These are phyloP conservation scores for Pseudolycoriella hygida DNA, from an alignment of 2,888 invertebrate genomes.

Conservation along the genomic window DNA sequence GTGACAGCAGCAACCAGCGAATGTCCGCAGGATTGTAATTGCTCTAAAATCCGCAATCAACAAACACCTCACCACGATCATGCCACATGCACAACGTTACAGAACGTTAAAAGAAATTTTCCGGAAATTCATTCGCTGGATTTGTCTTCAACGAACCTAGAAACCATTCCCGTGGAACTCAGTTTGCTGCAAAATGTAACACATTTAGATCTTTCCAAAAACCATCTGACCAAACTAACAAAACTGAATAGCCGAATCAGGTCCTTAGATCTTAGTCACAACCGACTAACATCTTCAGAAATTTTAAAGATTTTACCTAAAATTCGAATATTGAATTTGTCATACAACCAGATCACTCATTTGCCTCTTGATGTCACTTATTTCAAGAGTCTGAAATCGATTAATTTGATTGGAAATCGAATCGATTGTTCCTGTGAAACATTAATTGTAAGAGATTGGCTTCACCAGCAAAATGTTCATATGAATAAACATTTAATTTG, in stretches of 20 bases:
- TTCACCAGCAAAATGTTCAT: constrained; percentile 35
- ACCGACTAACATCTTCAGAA: constrained; percentile 36
- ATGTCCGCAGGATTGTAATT: neutral
- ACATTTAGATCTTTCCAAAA: constrained; percentile 44
- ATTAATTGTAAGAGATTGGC: constrained; percentile 39
- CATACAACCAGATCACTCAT: constrained; percentile 39
- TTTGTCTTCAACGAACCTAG: constrained; percentile 42
- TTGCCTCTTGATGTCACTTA: constrained; percentile 39
- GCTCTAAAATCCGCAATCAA: neutral
- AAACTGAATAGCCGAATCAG: constrained; percentile 41
- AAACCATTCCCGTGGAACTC: constrained; percentile 36
- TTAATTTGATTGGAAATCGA: constrained; percentile 49
- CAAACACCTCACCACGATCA: constrained; percentile 17
- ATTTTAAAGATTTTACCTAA: constrained; percentile 36
- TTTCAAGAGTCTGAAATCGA: constrained; percentile 36
- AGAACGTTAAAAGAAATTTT: constrained; percentile 16
- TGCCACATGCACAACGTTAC: constrained; percentile 23
- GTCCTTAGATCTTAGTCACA: constrained; percentile 41
- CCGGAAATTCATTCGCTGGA: constrained; percentile 33
- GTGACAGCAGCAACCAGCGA: neutral
- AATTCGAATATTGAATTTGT: constrained; percentile 42
- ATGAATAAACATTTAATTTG: constrained; percentile 37
- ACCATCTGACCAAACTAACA: constrained; percentile 37
- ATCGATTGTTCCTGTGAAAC: constrained; percentile 54
- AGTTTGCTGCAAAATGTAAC: constrained; percentile 40